Base-by-base conservation (phyloP, 2,888 invertebrate species). In the Calliopum simillimum region DNA sequence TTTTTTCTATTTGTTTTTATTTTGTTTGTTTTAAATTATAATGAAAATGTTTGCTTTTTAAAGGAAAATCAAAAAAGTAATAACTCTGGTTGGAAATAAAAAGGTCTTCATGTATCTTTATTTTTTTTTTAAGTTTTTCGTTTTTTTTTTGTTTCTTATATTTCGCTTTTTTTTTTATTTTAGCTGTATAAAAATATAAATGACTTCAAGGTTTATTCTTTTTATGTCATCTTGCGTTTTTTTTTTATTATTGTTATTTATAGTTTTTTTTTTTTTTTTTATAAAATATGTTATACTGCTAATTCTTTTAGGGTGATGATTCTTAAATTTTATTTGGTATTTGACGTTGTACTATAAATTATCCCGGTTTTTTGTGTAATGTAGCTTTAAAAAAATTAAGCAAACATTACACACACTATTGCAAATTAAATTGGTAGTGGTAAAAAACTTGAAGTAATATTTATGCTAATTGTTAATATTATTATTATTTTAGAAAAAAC, bases 331-430 rank as follows among this genome's bases (percentile, higher is more conserved):
- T 78, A 77, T 79, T 78, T 80, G 79, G 78, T 80, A 79, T 77
- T 69, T 79, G 81, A 78, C 83, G 82, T 86, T 86, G 86, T 86
- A 86, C 86, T 86, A 85, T 86, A 86, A 86, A 86, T 86, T 86
- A 86, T 86, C 82, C 86, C 86, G 86, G 86, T 86, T 81, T 81
- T 75, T 13, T 53, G 53, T 43, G 49, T 69, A 73, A 69, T 72
- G 74, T 65, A 43, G 55, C 64, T 58, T 62, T 56, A 61, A 65
- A 67, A 68, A 70, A 43, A 47, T 21, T 56, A 65, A 62, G 51
- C 44, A 49, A 19, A 59, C 53, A 63, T 73, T 74, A 68, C 76
- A 78, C 74, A 78, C 74, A 80, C 86, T 86, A 86, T 86, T 86
- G 86, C 85, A 86, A 86, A 82, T 84, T 79, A 85, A 85, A 79